Evolutionary conservation across 2,888 invertebrate species (phyloP).

Genomic region (Gnatocerus cornutus): DNA sequence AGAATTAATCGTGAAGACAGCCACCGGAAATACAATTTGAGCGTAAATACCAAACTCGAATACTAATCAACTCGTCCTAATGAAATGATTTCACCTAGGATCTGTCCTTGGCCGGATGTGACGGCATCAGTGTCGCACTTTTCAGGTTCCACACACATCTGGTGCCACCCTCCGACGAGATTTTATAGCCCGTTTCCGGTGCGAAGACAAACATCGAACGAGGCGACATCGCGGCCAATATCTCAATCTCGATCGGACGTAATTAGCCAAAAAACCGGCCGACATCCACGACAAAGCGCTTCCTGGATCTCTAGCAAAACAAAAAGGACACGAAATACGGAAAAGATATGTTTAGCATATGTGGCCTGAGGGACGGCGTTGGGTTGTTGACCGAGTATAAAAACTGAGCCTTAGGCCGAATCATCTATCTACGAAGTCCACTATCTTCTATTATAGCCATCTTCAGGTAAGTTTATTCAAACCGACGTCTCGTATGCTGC

Average conservation of each 20-base stretch:
- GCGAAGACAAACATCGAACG: constrained; percentile 33
- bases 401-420: constrained; percentile 57
- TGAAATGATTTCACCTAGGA: constrained; percentile 52
- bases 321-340: constrained; percentile 55
- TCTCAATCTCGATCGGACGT: constrained; percentile 9
- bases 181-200: constrained; percentile 54
- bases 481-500: neutral
- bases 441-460: constrained; percentile 57
- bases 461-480: constrained; percentile 44
- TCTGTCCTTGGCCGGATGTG: constrained; percentile 60
- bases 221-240: constrained; percentile 10
- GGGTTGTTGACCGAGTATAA: constrained; percentile 60
- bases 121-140: constrained; percentile 59
- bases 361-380: constrained; percentile 53
- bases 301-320: constrained; percentile 26
- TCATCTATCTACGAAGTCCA: constrained; percentile 57
- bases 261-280: constrained; percentile 1
- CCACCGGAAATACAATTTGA: constrained; percentile 57
- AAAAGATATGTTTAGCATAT: constrained; percentile 58
- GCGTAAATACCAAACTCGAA: constrained; percentile 53
- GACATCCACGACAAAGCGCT: neutral
- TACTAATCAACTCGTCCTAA: constrained; percentile 56
- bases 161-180: constrained; percentile 41
- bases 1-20: constrained; percentile 49
- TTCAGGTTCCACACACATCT: constrained; percentile 59